Evolutionary conservation across 2,797 vertebrate genomes (phyloP).

Genomic region (Silurus lanzhouensis): DNA sequence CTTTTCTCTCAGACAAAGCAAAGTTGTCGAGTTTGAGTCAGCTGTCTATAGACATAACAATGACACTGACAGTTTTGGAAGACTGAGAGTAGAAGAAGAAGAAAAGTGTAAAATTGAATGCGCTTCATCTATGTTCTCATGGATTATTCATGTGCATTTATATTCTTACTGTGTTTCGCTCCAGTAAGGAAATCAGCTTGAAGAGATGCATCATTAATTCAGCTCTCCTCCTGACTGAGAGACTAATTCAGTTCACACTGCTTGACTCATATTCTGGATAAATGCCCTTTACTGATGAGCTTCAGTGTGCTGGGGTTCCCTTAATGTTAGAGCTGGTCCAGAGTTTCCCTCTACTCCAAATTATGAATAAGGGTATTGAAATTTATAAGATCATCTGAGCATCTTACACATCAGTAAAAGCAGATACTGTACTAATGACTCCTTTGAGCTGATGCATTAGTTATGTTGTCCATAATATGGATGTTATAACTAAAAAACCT

Average conservation of each 20-base stretch:
- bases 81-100: not conserved
- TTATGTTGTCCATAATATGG: not conserved
- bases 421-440: not conserved
- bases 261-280: conserved; percentile 37
- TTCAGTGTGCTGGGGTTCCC: conserved; percentile 9
- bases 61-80: not conserved
- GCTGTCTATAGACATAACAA: not conserved
- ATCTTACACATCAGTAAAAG: not conserved
- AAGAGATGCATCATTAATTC: conserved; percentile 61
- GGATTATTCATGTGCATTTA: conserved; percentile 65
- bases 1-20: conserved; percentile 54
- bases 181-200: conserved; percentile 61
- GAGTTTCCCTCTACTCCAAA: not conserved
- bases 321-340: conserved; percentile 7
- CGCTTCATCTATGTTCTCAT: conserved; percentile 61
- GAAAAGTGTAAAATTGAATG: conserved; percentile 29
- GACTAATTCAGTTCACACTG: conserved; percentile 36
- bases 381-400: not conserved
- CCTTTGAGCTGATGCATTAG: not conserved
- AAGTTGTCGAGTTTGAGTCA: conserved; percentile 54
- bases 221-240: conserved; percentile 42
- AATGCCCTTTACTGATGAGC: conserved; percentile 14
- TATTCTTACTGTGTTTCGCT: conserved; percentile 54
- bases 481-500: not conserved
- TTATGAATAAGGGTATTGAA: not conserved